Percentiles rank a stretch among this genome's conserved stretches.
These are phyloP conservation scores for Ptychadena robeensis DNA, from an alignment of 2,797 vertebrate species.

Conservation along the genomic window DNA sequence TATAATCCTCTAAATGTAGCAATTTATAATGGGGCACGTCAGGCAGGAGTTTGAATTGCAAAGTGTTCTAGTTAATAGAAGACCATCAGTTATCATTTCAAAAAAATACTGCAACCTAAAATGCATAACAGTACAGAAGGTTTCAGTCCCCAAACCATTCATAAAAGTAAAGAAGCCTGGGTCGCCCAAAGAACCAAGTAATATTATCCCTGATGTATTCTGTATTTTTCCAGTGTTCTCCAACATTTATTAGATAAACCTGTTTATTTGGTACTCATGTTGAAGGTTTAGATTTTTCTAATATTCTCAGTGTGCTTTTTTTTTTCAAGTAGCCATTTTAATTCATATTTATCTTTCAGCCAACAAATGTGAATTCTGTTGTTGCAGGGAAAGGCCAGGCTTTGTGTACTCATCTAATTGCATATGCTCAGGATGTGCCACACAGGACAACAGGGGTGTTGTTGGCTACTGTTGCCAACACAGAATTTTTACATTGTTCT, in stretches of 20 bases:
- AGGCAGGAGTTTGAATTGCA: slow-evolving; percentile 53
- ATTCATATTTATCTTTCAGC: neutral
- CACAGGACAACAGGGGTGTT: slow-evolving; percentile 21
- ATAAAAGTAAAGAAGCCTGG: neutral
- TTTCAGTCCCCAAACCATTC: neutral
- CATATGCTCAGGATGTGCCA: neutral
- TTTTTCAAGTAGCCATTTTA: no score
- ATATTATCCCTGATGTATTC: no score
- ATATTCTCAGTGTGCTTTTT: neutral
- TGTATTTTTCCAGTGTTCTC: no score
- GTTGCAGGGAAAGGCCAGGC: neutral
- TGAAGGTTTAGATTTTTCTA: neutral
- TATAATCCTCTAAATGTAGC: slow-evolving; percentile 60
- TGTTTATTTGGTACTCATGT: no score
- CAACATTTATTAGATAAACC: no score
- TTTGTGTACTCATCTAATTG: slow-evolving; percentile 6
- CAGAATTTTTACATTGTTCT: slow-evolving; percentile 24
- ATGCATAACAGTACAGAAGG: neutral
- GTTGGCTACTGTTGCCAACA: slow-evolving; percentile 47
- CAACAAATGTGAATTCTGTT: neutral
- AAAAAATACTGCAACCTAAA: neutral
- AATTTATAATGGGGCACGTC: slow-evolving; percentile 57
- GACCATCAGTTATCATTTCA: slow-evolving; percentile 6
- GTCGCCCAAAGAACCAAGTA: neutral
- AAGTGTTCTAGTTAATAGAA: slow-evolving; percentile 43